A percentile compares a stretch with the other conserved stretches of the same genome.
phyloP scores from a whole-genome alignment of 2,113 vertebrate genomes.

The Raja brachyura region DNA sequence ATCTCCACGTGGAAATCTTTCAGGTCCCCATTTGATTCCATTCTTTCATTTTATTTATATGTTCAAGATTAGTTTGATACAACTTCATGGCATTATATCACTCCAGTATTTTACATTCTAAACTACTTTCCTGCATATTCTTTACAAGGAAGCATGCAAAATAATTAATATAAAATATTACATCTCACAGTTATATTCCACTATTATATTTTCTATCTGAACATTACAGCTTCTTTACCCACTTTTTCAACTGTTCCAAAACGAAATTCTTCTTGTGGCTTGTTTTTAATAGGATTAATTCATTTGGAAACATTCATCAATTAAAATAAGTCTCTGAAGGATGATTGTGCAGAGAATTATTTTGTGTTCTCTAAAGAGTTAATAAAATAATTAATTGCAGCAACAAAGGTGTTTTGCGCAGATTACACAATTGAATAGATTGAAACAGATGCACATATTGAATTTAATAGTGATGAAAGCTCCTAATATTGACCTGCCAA shows the following conservation, averaged over 20 bases:
- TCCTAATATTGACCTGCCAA: background rate
- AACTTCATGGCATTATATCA: background rate
- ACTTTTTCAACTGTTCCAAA: background rate
- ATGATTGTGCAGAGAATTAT: background rate
- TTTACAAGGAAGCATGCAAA: background rate
- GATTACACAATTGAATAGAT: background rate
- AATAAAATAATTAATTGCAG: background rate
- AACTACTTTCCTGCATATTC: background rate
- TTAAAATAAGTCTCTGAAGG: background rate
- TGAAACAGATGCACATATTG: background rate
- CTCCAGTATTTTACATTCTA: background rate
- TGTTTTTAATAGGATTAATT: background rate
- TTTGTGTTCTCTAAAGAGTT: too few species aligned
- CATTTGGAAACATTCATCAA: background rate
- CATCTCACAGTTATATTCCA: background rate
- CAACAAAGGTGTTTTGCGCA: too few species aligned
- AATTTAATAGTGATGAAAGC: conserved; percentile 14
- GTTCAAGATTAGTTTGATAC: background rate
- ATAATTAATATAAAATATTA: background rate
- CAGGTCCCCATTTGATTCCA: background rate
- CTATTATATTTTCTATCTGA: background rate
- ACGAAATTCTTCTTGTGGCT: background rate
- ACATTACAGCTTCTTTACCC: background rate
- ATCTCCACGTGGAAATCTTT: background rate
- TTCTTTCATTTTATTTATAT: background rate